A percentile compares a stretch with the other conserved stretches of the same genome.
phyloP scores from a whole-genome alignment of 2,888 invertebrate genomes.

The Tiphia femorata region DNA sequence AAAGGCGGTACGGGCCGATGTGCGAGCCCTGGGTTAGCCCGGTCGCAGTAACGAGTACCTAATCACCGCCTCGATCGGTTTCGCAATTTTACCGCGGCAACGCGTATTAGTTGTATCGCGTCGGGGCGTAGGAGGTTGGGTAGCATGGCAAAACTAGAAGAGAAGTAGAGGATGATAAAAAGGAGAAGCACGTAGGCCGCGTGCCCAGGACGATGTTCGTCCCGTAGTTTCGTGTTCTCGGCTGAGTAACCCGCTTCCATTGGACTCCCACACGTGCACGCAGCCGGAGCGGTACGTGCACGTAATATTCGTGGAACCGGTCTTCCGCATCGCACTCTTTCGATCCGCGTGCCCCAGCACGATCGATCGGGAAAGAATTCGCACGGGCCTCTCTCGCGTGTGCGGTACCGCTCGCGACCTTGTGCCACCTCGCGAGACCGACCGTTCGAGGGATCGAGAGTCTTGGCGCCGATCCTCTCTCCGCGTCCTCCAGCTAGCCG shows the following conservation, averaged over 20 bases:
- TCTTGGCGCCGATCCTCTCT: too few relatives aligned
- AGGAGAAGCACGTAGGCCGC: not conserved
- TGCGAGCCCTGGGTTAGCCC: too few relatives aligned
- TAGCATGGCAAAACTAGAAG: not conserved
- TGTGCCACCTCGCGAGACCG: too few relatives aligned
- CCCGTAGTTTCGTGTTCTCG: not conserved
- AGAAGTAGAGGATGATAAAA: not conserved
- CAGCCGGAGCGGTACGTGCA: too few relatives aligned
- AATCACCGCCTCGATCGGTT: conserved; percentile 37
- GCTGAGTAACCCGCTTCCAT: not conserved
- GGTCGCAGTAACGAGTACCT: conserved; percentile 15
- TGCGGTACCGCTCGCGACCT: too few relatives aligned
- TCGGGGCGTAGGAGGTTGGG: conserved; percentile 3
- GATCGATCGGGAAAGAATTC: too few relatives aligned
- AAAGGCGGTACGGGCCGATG: not conserved
- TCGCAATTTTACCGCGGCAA: conserved; percentile 49
- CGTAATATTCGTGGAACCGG: too few relatives aligned
- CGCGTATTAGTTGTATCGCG: conserved; percentile 28
- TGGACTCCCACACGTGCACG: too few relatives aligned
- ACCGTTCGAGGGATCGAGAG: conserved; percentile 23
- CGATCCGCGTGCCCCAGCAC: too few relatives aligned
- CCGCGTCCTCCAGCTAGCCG: too few relatives aligned
- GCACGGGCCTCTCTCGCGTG: too few relatives aligned
- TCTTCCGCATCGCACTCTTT: too few relatives aligned
- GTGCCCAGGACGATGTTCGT: not conserved